Evolutionary conservation across 2,888 invertebrate genomes (phyloP).

Genomic region (Meghimatium bilineatum): DNA sequence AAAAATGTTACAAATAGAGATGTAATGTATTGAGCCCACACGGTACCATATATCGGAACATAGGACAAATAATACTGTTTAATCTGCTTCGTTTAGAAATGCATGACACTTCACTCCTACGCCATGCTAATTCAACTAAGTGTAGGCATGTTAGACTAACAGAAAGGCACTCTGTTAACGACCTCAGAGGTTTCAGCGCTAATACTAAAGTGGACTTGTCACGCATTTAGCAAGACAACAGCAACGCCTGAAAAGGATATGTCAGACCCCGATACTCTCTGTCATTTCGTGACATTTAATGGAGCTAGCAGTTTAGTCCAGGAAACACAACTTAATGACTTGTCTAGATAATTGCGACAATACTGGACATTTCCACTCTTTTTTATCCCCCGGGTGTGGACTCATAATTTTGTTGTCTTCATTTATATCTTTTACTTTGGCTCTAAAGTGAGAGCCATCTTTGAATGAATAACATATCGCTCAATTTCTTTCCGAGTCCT

Average conservation of each 20-base stretch:
- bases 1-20: too few species aligned
- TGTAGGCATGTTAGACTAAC: background rate
- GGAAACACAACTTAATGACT: background rate
- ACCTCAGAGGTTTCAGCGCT: background rate
- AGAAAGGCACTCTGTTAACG: background rate
- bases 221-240: background rate
- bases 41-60: too few species aligned
- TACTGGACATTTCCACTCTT: too few species aligned
- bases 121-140: too few species aligned
- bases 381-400: background rate
- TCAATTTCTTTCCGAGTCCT: too few species aligned
- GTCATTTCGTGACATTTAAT: background rate
- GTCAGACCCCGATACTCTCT: background rate
- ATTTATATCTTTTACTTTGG: background rate
- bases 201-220: background rate
- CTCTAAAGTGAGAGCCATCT: too few species aligned
- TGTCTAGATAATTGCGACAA: too few species aligned
- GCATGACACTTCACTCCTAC: too few species aligned
- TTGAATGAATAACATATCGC: too few species aligned
- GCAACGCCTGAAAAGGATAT: background rate
- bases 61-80: too few species aligned
- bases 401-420: background rate
- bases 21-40: too few species aligned
- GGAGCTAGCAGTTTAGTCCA: background rate
- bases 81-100: too few species aligned